phyloP scores from a whole-genome alignment of 1,140 invertebrate species.

The Epicauta chinensis region DNA sequence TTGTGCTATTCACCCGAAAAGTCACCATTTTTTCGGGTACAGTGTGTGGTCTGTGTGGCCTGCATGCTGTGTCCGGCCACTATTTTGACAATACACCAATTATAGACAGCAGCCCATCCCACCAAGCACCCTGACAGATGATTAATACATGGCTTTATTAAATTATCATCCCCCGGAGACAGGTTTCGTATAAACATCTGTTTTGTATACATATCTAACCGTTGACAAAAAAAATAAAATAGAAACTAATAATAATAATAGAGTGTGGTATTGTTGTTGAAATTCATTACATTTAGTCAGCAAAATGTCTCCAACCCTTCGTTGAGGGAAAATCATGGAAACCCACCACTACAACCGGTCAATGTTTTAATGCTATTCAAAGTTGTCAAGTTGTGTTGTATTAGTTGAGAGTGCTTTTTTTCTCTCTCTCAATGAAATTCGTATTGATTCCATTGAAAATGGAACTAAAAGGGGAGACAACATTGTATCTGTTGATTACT shows the following conservation, averaged over 20 bases:
- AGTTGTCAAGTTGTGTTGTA: conserved; percentile 5
- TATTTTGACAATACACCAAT: conserved; percentile 38
- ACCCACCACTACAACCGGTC: not conserved
- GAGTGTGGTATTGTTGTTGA: not conserved
- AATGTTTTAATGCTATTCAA: conserved; percentile 18
- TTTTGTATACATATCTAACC: not conserved
- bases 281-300: conserved; percentile 14
- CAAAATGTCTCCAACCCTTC: conserved; percentile 15
- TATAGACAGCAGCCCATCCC: conserved; percentile 33
- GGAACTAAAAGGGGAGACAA: conserved; percentile 21
- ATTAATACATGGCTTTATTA: conserved; percentile 36
- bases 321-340: conserved; percentile 3
- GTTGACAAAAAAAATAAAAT: not conserved
- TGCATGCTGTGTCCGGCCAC: conserved; percentile 21
- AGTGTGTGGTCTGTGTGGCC: conserved; percentile 24
- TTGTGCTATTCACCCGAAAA: no score
- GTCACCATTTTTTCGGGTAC: conserved; percentile 10
- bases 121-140: conserved; percentile 31
- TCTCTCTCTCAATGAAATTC: conserved; percentile 14
- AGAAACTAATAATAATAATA: not conserved
- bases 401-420: no score
- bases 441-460: conserved; percentile 19
- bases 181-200: conserved; percentile 7
- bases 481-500: conserved; percentile 32
- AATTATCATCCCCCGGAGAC: conserved; percentile 36